These are phyloP conservation scores for Mormyrus hasselquistii DNA, from an alignment of 2,797 vertebrate genomes.

Conservation along the genomic window DNA sequence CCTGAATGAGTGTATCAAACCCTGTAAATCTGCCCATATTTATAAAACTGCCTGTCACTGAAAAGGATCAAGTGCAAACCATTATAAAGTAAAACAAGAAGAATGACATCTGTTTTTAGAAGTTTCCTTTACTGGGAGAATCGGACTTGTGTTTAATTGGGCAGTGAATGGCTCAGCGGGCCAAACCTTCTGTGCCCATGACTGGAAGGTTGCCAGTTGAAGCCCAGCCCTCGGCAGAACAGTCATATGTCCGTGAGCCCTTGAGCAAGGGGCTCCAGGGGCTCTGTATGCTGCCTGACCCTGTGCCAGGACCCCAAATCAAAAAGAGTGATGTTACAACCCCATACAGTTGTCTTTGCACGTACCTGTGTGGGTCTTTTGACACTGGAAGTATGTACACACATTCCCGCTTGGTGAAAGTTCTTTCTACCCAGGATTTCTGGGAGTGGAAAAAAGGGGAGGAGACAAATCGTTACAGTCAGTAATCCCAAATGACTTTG, in stretches of 20 bases:
- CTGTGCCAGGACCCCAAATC: background rate
- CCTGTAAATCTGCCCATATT: background rate
- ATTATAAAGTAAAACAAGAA: background rate
- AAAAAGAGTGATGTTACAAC: background rate
- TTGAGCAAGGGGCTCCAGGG: background rate
- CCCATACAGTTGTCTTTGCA: background rate
- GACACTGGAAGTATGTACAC: slow-evolving; percentile 97
- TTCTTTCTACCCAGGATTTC: slow-evolving; percentile 99
- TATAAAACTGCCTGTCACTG: background rate
- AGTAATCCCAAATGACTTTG: background rate
- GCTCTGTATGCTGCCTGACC: background rate
- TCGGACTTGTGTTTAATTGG: background rate
- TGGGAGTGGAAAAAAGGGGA: slow-evolving; percentile 78
- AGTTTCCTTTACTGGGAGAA: background rate
- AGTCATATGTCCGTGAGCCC: background rate
- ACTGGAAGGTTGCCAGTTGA: background rate
- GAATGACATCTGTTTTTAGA: slow-evolving; percentile 33
- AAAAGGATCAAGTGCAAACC: background rate
- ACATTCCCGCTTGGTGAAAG: slow-evolving; percentile 99
- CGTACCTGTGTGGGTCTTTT: slow-evolving; percentile 98
- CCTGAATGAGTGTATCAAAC: background rate
- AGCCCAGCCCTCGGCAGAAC: background rate
- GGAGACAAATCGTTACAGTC: background rate
- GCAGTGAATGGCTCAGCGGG: background rate
- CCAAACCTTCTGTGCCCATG: background rate